Evolutionary conservation across 2,888 invertebrate genomes (phyloP).

Genomic region (Dyspetes luteomarginatus): DNA sequence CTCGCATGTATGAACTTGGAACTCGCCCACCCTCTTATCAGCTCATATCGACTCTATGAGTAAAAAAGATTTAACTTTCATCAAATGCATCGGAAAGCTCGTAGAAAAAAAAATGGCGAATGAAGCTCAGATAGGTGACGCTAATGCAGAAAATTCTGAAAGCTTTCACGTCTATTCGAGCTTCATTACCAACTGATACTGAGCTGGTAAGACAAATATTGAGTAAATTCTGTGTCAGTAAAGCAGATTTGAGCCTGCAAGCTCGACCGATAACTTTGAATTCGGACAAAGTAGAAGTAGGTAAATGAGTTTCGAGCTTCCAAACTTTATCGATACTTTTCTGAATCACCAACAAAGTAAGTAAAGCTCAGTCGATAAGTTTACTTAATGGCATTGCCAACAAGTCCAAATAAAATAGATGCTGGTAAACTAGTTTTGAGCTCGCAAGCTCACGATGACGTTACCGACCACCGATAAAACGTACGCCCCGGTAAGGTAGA

Average conservation of each 20-base stretch:
- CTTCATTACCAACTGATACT: neutral
- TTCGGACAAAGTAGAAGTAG: neutral
- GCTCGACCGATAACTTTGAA: neutral
- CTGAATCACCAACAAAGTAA: neutral
- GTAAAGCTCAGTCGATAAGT: neutral
- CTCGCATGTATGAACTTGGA: too few relatives aligned
- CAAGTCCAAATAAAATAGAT: too few relatives aligned
- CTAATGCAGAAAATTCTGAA: neutral
- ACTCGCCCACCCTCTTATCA: neutral
- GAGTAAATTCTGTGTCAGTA: too few relatives aligned
- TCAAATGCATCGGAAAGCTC: conserved; percentile 1
- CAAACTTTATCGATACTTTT: neutral
- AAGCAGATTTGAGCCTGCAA: too few relatives aligned
- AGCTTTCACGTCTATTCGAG: neutral
- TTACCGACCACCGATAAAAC: neutral
- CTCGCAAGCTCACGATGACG: neutral
- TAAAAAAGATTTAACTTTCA: conserved; percentile 18
- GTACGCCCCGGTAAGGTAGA: neutral
- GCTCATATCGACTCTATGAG: conserved; percentile 6
- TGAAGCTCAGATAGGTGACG: neutral
- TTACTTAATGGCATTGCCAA: too few relatives aligned
- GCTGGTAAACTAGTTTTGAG: neutral
- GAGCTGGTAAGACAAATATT: too few relatives aligned
- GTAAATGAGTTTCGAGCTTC: neutral
- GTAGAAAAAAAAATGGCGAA: neutral